Evolutionary conservation across 2,888 invertebrate species (phyloP).

Genomic region (Clostera curtula): DNA sequence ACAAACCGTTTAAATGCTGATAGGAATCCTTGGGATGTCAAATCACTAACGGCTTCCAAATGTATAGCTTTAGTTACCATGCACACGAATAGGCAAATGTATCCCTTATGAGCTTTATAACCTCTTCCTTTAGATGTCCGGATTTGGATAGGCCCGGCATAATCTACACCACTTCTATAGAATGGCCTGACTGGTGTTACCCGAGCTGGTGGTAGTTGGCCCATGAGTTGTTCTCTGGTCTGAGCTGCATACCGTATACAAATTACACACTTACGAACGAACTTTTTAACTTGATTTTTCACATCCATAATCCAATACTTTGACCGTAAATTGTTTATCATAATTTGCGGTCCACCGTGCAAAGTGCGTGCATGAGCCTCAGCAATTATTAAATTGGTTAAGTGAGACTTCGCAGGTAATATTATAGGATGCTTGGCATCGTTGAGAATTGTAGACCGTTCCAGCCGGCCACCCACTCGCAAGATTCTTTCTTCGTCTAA

Average conservation of each 20-base stretch:
- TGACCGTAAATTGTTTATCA: background rate
- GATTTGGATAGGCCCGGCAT: constrained; percentile 1
- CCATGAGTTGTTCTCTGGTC: background rate
- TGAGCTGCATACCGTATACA: background rate
- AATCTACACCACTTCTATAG: background rate
- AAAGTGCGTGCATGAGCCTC: background rate
- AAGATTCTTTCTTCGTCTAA: too few species aligned
- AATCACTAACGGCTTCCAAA: background rate
- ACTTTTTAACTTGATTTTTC: background rate
- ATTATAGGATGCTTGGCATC: too few species aligned
- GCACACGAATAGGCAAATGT: too few species aligned
- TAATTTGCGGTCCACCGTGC: background rate
- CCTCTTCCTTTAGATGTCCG: background rate
- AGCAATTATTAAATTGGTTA: too few species aligned
- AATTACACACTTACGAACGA: background rate
- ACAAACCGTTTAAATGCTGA: too few species aligned
- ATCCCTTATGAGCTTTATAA: background rate
- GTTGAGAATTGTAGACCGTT: too few species aligned
- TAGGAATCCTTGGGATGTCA: too few species aligned
- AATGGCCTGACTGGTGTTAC: too few species aligned
- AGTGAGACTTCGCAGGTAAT: too few species aligned
- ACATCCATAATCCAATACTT: too few species aligned
- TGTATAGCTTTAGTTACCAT: background rate
- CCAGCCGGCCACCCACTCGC: too few species aligned
- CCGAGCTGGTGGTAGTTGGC: background rate